Evolutionary conservation across 2,797 vertebrate genomes (phyloP).

Genomic region (Heteromormyrus szaboi): DNA sequence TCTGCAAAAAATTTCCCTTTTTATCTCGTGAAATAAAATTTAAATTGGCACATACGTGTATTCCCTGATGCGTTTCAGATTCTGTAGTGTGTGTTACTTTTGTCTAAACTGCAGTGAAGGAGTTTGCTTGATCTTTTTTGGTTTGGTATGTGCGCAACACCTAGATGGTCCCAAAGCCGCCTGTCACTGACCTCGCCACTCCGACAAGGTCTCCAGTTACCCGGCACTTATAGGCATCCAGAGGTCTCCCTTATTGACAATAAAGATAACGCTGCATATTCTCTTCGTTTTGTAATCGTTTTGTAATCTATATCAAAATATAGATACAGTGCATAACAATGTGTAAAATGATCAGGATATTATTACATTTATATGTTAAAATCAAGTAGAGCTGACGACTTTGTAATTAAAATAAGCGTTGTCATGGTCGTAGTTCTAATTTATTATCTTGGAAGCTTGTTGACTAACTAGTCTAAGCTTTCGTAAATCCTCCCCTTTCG

Average conservation of each 20-base stretch:
- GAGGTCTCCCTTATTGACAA: conserved; percentile 26
- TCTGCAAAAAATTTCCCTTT: background rate
- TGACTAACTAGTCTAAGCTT: conserved; percentile 37
- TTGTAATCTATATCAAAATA: conserved; percentile 24
- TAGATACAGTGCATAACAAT: background rate
- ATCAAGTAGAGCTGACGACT: background rate
- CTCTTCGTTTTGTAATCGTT: conserved; percentile 11
- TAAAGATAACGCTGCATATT: conserved; percentile 12
- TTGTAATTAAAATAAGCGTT: conserved; percentile 12
- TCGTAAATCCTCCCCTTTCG: conserved; percentile 35
- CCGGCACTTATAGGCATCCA: conserved; percentile 22
- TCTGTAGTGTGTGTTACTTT: background rate
- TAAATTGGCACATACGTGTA: background rate
- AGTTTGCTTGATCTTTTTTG: conserved; percentile 10
- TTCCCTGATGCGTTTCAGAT: background rate
- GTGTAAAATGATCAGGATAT: background rate
- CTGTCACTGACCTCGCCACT: conserved; percentile 9
- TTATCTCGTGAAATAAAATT: background rate
- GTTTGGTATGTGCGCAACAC: background rate
- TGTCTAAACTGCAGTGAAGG: background rate
- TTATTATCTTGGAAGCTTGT: conserved; percentile 47
- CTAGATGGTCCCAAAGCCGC: background rate
- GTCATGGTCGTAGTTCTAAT: conserved; percentile 22
- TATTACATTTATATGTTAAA: background rate
- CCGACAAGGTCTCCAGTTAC: conserved; percentile 12